Conservation (phyloP, 37 sponge, comb jelly and placozoan genomes). For the Chondrosia reniformis region DNA sequence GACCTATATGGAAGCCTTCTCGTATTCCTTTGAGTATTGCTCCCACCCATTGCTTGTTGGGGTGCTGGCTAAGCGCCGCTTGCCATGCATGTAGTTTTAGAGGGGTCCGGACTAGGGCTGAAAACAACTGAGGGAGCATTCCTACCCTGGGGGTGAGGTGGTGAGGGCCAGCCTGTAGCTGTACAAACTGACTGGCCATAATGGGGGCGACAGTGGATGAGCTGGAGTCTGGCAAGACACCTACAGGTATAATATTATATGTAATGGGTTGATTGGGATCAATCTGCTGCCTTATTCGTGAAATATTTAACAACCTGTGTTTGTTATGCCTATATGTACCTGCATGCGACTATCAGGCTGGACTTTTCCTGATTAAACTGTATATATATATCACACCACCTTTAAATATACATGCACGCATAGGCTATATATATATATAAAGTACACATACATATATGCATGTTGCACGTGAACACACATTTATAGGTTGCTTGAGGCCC, state of each 20-base stretch:
- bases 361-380: too few species aligned
- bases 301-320: too few species aligned
- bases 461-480: too few species aligned
- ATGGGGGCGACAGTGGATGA: background rate
- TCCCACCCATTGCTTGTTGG: background rate
- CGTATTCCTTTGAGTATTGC: background rate
- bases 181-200: background rate
- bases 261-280: too few species aligned
- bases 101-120: background rate
- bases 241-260: background rate
- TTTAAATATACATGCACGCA: too few species aligned
- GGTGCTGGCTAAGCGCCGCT: background rate
- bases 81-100: background rate
- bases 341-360: too few species aligned
- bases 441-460: too few species aligned
- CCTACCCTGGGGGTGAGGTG: background rate
- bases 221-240: background rate
- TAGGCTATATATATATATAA: too few species aligned
- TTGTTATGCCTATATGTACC: too few species aligned
- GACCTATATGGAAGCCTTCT: slow-evolving; percentile 9
- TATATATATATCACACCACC: too few species aligned
- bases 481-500: too few species aligned
- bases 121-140: background rate
- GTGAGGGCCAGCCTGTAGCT: slow-evolving; percentile 6
- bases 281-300: too few species aligned